These are phyloP conservation scores for Zygogramma bicolorata DNA, from an alignment of 2,888 invertebrate genomes.

Conservation along the genomic window DNA sequence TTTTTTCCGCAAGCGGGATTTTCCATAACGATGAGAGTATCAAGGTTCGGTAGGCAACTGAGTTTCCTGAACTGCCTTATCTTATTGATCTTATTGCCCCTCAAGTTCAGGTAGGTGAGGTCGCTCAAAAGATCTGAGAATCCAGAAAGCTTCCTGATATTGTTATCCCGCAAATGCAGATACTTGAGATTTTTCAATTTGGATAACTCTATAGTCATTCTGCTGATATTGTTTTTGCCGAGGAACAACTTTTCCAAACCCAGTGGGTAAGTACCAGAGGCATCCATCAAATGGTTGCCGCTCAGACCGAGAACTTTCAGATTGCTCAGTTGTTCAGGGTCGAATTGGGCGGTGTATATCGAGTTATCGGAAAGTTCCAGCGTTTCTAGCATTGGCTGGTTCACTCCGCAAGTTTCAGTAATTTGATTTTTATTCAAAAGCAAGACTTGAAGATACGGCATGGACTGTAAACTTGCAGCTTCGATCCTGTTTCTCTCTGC, in stretches of 20 bases:
- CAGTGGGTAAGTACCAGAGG: constrained; percentile 67
- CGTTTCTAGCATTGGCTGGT: constrained; percentile 70
- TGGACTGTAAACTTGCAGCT: constrained; percentile 68
- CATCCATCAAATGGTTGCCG: constrained; percentile 68
- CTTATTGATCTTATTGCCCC: constrained; percentile 70
- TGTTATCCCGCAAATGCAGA: constrained; percentile 81
- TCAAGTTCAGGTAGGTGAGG: constrained; percentile 71
- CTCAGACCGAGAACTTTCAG: constrained; percentile 71
- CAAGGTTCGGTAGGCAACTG: constrained; percentile 67
- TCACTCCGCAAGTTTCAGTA: constrained; percentile 68
- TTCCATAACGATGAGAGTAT: constrained; percentile 69
- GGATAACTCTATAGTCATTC: constrained; percentile 68
- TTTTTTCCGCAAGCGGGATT: constrained; percentile 66
- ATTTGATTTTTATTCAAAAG: constrained; percentile 71
- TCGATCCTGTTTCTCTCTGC: constrained; percentile 70
- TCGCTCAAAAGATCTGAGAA: constrained; percentile 66
- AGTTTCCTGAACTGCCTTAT: constrained; percentile 71
- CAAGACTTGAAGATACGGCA: constrained; percentile 74
- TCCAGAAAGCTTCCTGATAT: constrained; percentile 69
- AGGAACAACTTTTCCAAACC: constrained; percentile 80
- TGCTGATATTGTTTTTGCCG: constrained; percentile 54
- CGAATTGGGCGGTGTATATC: constrained; percentile 60
- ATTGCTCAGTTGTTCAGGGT: constrained; percentile 54
- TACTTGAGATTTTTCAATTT: constrained; percentile 73
- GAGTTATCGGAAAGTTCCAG: constrained; percentile 69